Conservation (phyloP, 2,797 vertebrate species). For the Enteromius argenteus region DNA sequence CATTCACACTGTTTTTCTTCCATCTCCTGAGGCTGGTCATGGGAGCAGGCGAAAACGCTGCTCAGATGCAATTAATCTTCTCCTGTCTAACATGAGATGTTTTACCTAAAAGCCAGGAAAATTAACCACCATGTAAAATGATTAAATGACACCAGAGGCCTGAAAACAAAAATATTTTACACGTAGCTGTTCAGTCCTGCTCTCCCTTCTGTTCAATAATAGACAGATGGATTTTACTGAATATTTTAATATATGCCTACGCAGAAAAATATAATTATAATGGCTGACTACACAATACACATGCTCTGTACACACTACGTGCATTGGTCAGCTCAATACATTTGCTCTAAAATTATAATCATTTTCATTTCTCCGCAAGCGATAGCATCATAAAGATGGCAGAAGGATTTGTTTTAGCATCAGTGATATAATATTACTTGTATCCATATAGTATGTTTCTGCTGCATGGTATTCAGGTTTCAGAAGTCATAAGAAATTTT, state of each 20-base stretch:
- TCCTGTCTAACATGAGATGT: conserved; percentile 6
- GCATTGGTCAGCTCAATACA: background rate
- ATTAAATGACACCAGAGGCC: conserved; percentile 13
- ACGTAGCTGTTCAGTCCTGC: background rate
- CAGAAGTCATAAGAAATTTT: background rate
- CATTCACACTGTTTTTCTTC: conserved; percentile 11
- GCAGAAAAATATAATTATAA: background rate
- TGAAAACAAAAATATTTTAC: background rate
- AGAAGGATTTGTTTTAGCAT: background rate
- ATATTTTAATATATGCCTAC: background rate
- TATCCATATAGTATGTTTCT: background rate
- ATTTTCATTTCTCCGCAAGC: background rate
- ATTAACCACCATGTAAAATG: background rate
- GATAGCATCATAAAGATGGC: background rate
- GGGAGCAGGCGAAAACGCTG: background rate
- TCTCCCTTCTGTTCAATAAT: background rate
- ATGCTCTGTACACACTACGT: background rate
- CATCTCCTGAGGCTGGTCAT: conserved; percentile 21
- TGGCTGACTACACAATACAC: background rate
- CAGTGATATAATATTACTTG: background rate
- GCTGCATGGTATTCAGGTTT: background rate
- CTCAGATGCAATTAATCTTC: conserved; percentile 33
- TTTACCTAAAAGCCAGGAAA: conserved; percentile 14
- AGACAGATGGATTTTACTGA: background rate
- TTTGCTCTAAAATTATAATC: background rate